Base-by-base conservation (phyloP, 2,113 vertebrate genomes). In the Chloropsis hardwickii region DNA sequence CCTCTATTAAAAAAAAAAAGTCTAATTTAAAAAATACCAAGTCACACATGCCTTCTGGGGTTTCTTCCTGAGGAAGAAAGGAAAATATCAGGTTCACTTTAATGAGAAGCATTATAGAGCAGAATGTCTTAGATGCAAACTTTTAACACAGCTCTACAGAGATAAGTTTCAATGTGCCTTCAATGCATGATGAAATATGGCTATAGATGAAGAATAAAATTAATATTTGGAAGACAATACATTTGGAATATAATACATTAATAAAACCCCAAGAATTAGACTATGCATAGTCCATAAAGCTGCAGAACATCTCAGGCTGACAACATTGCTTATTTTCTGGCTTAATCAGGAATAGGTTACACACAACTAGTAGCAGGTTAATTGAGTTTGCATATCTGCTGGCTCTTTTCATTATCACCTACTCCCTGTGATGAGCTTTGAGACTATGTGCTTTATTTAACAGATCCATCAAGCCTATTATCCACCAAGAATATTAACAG, bases 401-500 rank as follows among this genome's bases (percentile, higher is more conserved):
- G 39, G 25, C 61, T 45, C 45, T 85, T 77, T 88, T 91, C 84
- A 77, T 88, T 81, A 58, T 77, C 87, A 83, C 82, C 77, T 93
- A 39, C 57, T 87, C 44, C 37, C 50, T 83, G 51, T 70, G 70
- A 84, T 86, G 39, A 88, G 85, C 74, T 88, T 85, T 80, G 45
- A 77, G 93, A 47, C 50, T 44, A 21, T 31, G 42, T 50, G 61
- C 51, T 95, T 90, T 91, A 91, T 95, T 89, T 95, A 92, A 94
- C 71, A 82, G 66, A 91, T 62, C 71, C 82, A 91, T 88, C 85
- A 96, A 93, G 58, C 60, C 81, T 86, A 39, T 89, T 94, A 88
- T 73, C 79, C 81, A 92, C 58, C 58, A 90, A 69, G 62, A 73
- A 74, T 90, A 58, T 95, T 94, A 96, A 82, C 87, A 94, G 44